These are phyloP conservation scores for Myioborus miniatus DNA, from an alignment of 2,797 vertebrate genomes.

Conservation along the genomic window DNA sequence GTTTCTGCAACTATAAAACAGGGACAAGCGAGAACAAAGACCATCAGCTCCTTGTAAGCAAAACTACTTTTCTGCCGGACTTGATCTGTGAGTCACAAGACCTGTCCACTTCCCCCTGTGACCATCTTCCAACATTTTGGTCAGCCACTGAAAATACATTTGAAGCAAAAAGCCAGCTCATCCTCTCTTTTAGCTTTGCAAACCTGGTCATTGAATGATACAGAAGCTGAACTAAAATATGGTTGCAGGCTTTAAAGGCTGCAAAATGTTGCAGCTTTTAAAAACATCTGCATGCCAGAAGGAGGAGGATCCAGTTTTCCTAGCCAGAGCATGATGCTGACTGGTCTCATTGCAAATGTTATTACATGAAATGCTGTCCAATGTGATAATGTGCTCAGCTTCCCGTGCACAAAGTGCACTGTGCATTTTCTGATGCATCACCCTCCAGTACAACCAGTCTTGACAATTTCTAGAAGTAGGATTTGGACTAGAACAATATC, in stretches of 20 bases:
- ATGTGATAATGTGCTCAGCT: neutral
- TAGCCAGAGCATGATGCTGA: neutral
- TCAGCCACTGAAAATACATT: neutral
- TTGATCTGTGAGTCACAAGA: neutral
- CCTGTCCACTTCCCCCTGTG: neutral
- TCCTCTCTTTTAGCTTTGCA: neutral
- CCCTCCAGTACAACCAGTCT: neutral
- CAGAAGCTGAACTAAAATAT: neutral
- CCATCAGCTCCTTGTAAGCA: neutral
- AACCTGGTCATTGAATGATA: rapidly evolving
- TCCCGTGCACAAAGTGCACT: rapidly evolving
- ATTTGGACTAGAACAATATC: neutral
- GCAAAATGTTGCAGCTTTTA: neutral
- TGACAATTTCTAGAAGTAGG: neutral
- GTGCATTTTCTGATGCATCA: neutral
- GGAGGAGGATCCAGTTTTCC: neutral
- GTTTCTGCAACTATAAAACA: neutral
- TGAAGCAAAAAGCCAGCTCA: neutral
- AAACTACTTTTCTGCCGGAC: neutral
- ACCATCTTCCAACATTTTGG: neutral
- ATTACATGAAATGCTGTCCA: neutral
- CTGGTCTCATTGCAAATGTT: neutral
- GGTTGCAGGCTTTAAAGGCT: neutral
- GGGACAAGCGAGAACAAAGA: neutral
- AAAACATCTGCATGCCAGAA: neutral